Evolutionary conservation across 2,797 vertebrate species (phyloP).

Genomic region (Fistularia commersonii): DNA sequence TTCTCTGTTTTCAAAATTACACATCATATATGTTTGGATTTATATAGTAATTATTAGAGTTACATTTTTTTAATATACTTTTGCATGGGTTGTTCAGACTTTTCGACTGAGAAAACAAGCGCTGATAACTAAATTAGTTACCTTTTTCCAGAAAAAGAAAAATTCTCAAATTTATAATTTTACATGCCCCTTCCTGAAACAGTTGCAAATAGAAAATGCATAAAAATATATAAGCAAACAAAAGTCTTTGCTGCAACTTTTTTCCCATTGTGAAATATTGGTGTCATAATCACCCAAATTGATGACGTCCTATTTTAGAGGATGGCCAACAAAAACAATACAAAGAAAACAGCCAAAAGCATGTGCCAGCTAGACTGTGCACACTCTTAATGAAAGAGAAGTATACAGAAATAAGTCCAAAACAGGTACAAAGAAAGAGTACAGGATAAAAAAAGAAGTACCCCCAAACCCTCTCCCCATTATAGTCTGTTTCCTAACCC

Average conservation of each 20-base stretch:
- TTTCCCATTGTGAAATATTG: conserved; percentile 62
- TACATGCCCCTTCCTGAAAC: conserved; percentile 64
- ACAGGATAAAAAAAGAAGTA: conserved; percentile 25
- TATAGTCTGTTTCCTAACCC: conserved; percentile 3
- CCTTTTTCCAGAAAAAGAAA: no score
- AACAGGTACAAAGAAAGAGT: conserved; percentile 32
- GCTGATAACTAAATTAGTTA: no score
- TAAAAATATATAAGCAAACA: conserved; percentile 66
- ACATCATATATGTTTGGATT: no score
- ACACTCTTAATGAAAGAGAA: conserved; percentile 54
- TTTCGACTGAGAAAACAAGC: no score
- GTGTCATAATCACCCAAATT: conserved; percentile 58
- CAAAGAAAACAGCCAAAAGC: conserved; percentile 7
- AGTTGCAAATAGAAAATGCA: conserved; percentile 68
- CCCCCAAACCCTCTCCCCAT: conserved; percentile 15
- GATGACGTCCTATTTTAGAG: conserved; percentile 57
- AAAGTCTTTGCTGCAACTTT: conserved; percentile 31
- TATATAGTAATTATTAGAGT: no score
- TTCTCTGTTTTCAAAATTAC: no score
- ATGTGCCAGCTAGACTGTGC: conserved; percentile 39
- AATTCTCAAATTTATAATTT: no score
- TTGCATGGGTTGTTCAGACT: no score
- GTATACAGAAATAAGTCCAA: conserved; percentile 43
- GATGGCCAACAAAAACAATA: conserved; percentile 42
- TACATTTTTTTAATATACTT: no score